Evolutionary conservation across 2,797 vertebrate species (phyloP).

Genomic region (Distichodus sexfasciatus): DNA sequence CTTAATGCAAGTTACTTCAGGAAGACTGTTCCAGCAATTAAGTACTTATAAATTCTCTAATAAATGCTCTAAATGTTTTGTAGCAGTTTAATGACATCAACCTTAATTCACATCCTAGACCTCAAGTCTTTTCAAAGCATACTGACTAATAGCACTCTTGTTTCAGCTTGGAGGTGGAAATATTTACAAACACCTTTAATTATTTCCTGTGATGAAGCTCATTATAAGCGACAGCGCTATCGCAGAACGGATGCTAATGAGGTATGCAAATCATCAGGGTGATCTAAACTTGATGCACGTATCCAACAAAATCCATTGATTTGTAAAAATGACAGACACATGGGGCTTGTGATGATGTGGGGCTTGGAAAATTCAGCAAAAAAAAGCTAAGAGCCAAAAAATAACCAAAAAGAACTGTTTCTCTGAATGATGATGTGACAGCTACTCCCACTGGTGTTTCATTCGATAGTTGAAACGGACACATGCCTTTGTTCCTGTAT

Average conservation of each 20-base stretch:
- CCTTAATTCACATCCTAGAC: neutral
- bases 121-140: conserved; percentile 22
- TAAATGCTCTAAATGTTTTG: no score
- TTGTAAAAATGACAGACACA: conserved; percentile 36
- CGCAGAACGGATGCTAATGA: conserved; percentile 32
- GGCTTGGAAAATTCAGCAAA: neutral
- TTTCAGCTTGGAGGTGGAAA: conserved; percentile 38
- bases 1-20: no score
- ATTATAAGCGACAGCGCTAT: conserved; percentile 34
- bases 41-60: no score
- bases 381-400: neutral
- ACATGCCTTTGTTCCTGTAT: neutral
- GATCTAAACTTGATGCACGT: conserved; percentile 30
- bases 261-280: conserved; percentile 34
- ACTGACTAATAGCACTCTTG: conserved; percentile 29
- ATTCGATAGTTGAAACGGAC: conserved; percentile 5
- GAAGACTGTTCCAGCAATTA: no score
- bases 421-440: conserved; percentile 2
- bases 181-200: conserved; percentile 45
- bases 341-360: neutral
- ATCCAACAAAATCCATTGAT: conserved; percentile 20
- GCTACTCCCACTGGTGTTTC: conserved; percentile 9
- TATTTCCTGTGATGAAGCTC: conserved; percentile 28
- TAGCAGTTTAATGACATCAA: no score
- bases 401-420: neutral